phyloP scores from a whole-genome alignment of 2,113 vertebrate genomes.

The Bungarus multicinctus region DNA sequence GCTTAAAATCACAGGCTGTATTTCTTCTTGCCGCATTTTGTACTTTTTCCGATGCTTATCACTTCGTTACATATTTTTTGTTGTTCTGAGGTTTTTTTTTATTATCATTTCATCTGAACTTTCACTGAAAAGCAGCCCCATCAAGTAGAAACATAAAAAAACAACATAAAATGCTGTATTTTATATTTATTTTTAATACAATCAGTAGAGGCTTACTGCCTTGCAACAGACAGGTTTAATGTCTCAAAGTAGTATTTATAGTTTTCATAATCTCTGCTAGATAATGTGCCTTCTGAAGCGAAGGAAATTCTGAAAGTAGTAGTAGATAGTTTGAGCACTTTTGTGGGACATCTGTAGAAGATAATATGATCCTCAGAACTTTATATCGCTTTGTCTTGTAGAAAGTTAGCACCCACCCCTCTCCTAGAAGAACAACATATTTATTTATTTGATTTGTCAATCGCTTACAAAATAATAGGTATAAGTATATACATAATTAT shows the following conservation, averaged over 20 bases:
- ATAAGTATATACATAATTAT: no score
- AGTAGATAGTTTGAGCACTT: background rate
- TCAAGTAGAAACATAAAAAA: background rate
- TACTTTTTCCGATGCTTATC: background rate
- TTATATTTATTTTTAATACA: background rate
- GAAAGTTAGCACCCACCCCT: no score
- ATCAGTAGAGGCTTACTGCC: background rate
- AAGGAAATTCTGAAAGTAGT: background rate
- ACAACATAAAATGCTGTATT: background rate
- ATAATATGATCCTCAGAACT: background rate
- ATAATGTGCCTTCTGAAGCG: background rate
- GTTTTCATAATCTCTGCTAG: background rate
- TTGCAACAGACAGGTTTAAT: background rate
- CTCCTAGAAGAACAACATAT: no score
- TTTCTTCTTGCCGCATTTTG: background rate
- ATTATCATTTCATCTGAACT: background rate
- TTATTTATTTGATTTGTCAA: no score
- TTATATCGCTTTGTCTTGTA: background rate
- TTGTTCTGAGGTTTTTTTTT: background rate
- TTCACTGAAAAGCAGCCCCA: background rate
- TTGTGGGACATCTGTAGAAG: background rate
- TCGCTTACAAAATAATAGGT: no score
- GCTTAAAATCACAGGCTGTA: background rate
- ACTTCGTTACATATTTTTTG: background rate
- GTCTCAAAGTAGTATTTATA: background rate